These are phyloP conservation scores for Harpegnathos saltator DNA, from an alignment of 1,140 invertebrate genomes.

Conservation along the genomic window DNA sequence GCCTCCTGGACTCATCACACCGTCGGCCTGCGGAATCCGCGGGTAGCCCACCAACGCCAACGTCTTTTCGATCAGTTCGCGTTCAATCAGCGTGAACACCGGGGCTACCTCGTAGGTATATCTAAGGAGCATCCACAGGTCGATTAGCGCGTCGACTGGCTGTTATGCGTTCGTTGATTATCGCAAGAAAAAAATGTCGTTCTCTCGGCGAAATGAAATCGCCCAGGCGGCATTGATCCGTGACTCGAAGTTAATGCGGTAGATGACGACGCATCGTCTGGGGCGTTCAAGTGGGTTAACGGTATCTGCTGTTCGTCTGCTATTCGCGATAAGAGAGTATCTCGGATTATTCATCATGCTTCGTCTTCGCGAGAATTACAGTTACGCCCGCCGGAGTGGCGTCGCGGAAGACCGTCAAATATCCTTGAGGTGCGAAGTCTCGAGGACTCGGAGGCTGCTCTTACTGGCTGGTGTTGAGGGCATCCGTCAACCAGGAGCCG, in stretches of 20 bases:
- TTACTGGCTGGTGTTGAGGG: conserved; percentile 92
- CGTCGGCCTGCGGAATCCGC: conserved; percentile 87
- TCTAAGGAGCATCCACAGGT: conserved; percentile 78
- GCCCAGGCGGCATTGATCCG: neutral
- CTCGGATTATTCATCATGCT: neutral
- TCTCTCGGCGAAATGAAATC: neutral
- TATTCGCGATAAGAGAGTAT: conserved; percentile 5
- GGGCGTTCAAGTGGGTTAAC: conserved; percentile 7
- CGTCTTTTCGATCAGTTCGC: conserved; percentile 88
- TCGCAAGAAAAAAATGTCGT: neutral
- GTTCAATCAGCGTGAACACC: conserved; percentile 90
- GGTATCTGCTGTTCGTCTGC: neutral
- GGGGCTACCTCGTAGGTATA: conserved; percentile 93
- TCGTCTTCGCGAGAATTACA: neutral
- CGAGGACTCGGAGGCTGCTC: conserved; percentile 49
- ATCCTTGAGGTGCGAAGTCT: neutral
- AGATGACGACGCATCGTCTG: neutral
- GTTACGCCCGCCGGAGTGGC: neutral
- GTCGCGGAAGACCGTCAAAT: neutral
- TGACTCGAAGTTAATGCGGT: neutral
- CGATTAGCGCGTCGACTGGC: neutral
- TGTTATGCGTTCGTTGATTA: neutral
- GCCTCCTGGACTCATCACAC: conserved; percentile 93
- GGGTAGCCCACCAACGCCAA: conserved; percentile 90
- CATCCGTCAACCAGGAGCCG: conserved; percentile 91